A percentile compares a stretch with the other conserved stretches of the same genome.
These are phyloP conservation scores for Pipra filicauda DNA, from an alignment of 2,113 vertebrate species.

Conservation along the genomic window DNA sequence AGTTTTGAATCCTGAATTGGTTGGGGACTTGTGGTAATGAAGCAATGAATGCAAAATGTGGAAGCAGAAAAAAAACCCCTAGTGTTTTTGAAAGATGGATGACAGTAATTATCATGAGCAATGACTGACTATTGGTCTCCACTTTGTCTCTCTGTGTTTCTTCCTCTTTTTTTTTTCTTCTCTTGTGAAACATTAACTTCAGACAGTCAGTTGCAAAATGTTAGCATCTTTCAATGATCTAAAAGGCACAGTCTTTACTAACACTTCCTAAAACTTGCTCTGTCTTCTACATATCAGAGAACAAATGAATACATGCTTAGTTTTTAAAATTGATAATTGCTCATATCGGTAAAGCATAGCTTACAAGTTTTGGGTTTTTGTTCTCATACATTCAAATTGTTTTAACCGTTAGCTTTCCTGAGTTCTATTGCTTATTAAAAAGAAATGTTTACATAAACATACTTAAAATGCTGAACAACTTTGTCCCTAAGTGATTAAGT, in stretches of 20 bases:
- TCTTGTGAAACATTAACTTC: constrained; percentile 22
- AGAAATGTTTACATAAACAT: not conserved
- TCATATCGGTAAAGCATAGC: not conserved
- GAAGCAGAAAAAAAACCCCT: not conserved
- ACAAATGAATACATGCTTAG: not conserved
- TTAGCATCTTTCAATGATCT: not conserved
- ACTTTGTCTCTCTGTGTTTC: not conserved
- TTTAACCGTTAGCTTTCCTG: not conserved
- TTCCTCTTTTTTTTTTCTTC: not conserved
- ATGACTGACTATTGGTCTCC: constrained; percentile 43
- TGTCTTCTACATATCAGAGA: not conserved
- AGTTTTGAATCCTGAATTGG: constrained; percentile 15
- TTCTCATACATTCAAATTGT: not conserved
- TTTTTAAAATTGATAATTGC: not conserved
- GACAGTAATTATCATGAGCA: constrained; percentile 50
- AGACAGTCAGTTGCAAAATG: not conserved
- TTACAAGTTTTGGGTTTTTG: not conserved
- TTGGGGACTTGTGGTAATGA: not conserved
- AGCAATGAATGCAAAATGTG: constrained; percentile 32
- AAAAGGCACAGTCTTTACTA: not conserved
- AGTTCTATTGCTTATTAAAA: not conserved
- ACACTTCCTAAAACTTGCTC: not conserved
- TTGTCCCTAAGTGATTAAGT: not conserved
- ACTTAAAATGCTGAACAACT: not conserved
- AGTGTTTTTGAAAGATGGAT: constrained; percentile 53